phyloP scores from a whole-genome alignment of 37 sponge, comb jelly and placozoan species.

The Spongia lamella region DNA sequence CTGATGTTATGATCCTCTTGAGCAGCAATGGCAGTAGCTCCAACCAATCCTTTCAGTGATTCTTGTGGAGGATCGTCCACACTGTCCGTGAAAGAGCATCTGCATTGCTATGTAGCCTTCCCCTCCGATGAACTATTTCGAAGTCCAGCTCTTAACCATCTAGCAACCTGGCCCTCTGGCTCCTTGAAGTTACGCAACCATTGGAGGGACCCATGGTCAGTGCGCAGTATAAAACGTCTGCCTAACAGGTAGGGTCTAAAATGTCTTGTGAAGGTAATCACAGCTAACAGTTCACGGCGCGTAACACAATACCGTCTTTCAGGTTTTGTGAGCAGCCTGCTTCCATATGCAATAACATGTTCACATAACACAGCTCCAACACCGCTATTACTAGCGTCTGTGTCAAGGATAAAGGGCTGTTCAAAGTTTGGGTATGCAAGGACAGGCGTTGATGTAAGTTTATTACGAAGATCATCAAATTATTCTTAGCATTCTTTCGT shows the following conservation, averaged over 20 bases:
- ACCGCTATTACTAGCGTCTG: conserved; percentile 1
- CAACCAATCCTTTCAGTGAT: no score
- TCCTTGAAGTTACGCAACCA: no score
- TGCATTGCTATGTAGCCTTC: no score
- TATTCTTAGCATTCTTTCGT: background rate
- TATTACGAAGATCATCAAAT: background rate
- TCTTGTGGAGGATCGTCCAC: no score
- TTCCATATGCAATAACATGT: background rate
- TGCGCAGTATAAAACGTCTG: no score
- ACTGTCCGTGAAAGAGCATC: no score
- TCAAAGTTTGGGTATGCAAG: background rate
- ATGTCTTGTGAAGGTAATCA: background rate
- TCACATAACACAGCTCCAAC: background rate
- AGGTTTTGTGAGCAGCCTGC: background rate
- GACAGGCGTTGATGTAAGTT: background rate
- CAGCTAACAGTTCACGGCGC: background rate
- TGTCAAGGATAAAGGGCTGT: conserved; percentile 3
- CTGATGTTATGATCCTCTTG: background rate
- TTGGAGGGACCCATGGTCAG: no score
- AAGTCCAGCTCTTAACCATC: no score
- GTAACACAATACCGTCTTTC: conserved; percentile 5
- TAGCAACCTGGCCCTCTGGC: no score
- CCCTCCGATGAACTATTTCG: no score
- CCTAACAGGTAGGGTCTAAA: no score
- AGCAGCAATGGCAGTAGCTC: background rate